A percentile compares a stretch with the other conserved stretches of the same genome.
Conservation (phyloP, 2,797 vertebrate species). For the Serranus cabrilla region DNA sequence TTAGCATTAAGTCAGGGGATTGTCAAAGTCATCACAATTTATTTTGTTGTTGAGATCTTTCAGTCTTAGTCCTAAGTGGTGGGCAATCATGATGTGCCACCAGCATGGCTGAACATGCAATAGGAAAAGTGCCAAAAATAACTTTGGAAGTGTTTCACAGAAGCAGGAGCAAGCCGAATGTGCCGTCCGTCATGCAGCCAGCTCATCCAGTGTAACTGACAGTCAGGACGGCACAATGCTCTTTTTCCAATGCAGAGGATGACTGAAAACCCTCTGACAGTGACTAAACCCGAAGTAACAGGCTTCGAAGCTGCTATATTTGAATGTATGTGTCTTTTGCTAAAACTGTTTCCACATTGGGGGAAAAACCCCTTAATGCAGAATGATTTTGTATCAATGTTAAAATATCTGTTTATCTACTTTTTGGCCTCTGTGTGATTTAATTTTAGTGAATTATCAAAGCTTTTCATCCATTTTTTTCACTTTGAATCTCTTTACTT, state of each 20-base stretch:
- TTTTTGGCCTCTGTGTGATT: too few relatives aligned
- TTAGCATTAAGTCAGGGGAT: neutral
- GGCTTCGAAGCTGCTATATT: neutral
- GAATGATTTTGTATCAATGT: neutral
- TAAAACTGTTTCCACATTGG: neutral
- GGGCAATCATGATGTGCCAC: too few relatives aligned
- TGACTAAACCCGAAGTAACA: constrained; percentile 6
- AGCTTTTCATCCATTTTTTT: neutral
- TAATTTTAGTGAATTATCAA: neutral
- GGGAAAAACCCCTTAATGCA: neutral
- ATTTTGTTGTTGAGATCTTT: neutral
- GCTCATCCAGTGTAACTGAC: neutral
- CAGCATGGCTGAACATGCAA: too few relatives aligned
- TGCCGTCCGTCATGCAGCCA: constrained; percentile 1
- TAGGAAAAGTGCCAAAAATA: neutral
- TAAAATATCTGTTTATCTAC: neutral
- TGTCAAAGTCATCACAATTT: too few relatives aligned
- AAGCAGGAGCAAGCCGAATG: neutral
- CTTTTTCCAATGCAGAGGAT: constrained; percentile 18
- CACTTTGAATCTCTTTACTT: neutral
- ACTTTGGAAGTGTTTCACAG: neutral
- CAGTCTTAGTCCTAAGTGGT: too few relatives aligned
- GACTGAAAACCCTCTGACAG: constrained; percentile 19
- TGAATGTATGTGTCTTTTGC: neutral
- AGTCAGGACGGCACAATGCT: neutral